A percentile compares a stretch with the other conserved stretches of the same genome.
Conservation (phyloP, 2,113 vertebrate species). For the Arizona elegans region DNA sequence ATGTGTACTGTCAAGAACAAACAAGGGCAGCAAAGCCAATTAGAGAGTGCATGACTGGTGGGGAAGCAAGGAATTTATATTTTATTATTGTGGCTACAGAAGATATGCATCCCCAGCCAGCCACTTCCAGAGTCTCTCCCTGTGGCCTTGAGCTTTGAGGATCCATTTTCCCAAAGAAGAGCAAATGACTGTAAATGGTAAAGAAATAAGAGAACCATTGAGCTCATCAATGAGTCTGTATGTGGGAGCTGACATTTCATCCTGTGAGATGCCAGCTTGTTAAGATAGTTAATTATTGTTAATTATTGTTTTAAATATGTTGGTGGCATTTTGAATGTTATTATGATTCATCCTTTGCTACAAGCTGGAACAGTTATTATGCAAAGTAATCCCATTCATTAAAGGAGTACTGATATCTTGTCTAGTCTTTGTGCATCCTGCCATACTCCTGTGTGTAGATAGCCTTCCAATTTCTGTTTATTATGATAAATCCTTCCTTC, state of each 20-base stretch:
- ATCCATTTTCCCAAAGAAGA: slow-evolving; percentile 5
- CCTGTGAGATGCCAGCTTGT: slow-evolving; percentile 7
- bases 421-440: not conserved
- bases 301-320: slow-evolving; percentile 16
- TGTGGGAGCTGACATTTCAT: slow-evolving; percentile 23
- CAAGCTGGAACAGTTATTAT: slow-evolving; percentile 11
- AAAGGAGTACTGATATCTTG: not conserved
- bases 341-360: slow-evolving; percentile 32
- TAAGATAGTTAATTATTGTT: slow-evolving; percentile 25
- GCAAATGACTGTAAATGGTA: not conserved
- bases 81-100: not conserved
- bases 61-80: not conserved
- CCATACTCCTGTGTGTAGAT: not conserved
- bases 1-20: not conserved
- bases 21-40: not conserved
- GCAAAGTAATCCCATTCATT: not conserved
- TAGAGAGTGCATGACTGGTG: not conserved
- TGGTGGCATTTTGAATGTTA: slow-evolving; percentile 23
- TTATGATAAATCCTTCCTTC: not conserved
- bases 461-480: not conserved
- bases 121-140: not conserved
- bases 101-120: not conserved
- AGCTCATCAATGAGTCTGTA: slow-evolving; percentile 17
- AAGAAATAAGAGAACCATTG: slow-evolving; percentile 3
- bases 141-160: not conserved